phyloP scores from a whole-genome alignment of 2,888 invertebrate species.

The Bellardia pandia region DNA sequence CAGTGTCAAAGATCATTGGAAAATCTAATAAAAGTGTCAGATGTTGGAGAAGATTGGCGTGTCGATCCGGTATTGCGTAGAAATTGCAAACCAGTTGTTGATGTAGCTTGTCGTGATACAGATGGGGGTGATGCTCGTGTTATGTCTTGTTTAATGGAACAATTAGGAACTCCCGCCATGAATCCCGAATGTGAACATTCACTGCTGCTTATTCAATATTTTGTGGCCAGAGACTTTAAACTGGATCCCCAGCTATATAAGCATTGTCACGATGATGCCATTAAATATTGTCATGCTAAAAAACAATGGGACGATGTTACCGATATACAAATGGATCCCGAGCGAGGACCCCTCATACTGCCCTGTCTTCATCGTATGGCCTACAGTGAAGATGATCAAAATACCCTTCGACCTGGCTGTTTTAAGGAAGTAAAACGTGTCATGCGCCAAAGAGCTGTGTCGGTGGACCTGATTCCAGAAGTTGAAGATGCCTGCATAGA shows the following conservation, averaged over 20 bases:
- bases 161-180: conserved; percentile 92
- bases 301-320: conserved; percentile 89
- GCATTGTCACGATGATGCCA: conserved; percentile 94
- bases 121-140: conserved; percentile 92
- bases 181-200: conserved; percentile 94
- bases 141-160: conserved; percentile 97
- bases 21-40: conserved; percentile 92
- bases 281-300: conserved; percentile 91
- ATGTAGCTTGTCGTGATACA: conserved; percentile 89
- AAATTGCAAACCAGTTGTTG: conserved; percentile 94
- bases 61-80: conserved; percentile 95
- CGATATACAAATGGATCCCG: conserved; percentile 88
- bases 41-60: conserved; percentile 97
- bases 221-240: conserved; percentile 97
- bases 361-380: conserved; percentile 94
- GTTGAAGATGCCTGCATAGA: conserved; percentile 95
- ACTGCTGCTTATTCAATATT: conserved; percentile 97
- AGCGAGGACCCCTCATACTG: conserved; percentile 92
- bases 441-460: conserved; percentile 96
- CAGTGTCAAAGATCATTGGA: conserved; percentile 92
- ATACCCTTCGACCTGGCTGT: conserved; percentile 87
- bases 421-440: conserved; percentile 92
- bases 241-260: conserved; percentile 94
- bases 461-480: conserved; percentile 96
- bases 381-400: conserved; percentile 84